These are phyloP conservation scores for Drosophila parvula DNA, from an alignment of 1,140 invertebrate genomes.

Conservation along the genomic window DNA sequence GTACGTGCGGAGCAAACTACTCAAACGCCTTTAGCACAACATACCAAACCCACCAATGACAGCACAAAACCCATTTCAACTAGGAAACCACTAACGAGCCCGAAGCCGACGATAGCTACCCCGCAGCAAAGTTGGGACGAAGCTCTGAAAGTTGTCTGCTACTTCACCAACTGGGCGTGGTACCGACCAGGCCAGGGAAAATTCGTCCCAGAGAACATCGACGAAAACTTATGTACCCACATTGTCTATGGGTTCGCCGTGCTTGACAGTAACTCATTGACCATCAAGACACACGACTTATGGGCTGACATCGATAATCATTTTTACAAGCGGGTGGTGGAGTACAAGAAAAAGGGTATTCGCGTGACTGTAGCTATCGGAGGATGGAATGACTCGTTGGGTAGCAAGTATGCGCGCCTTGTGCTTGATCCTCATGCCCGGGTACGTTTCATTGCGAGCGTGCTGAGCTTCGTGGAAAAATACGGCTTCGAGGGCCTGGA, in stretches of 20 bases:
- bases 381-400: slow-evolving; percentile 93
- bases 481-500: slow-evolving; percentile 94
- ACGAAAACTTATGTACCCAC: slow-evolving; percentile 89
- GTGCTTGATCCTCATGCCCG: slow-evolving; percentile 91
- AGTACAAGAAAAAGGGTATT: slow-evolving; percentile 85
- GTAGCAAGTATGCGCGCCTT: slow-evolving; percentile 92
- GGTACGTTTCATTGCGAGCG: slow-evolving; percentile 89
- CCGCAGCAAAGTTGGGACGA: slow-evolving; percentile 53
- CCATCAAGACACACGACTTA: slow-evolving; percentile 88
- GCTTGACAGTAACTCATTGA: slow-evolving; percentile 86
- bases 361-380: slow-evolving; percentile 88
- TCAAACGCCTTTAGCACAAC: slow-evolving; percentile 38
- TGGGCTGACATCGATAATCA: slow-evolving; percentile 89
- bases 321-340: slow-evolving; percentile 93
- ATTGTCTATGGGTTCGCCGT: slow-evolving; percentile 90
- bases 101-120: slow-evolving; percentile 55
- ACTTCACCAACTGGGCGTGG: slow-evolving; percentile 90
- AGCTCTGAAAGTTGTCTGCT: slow-evolving; percentile 88
- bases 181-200: slow-evolving; percentile 87
- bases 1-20: slow-evolving; percentile 53
- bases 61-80: slow-evolving; percentile 48
- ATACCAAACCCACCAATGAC: slow-evolving; percentile 48
- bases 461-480: slow-evolving; percentile 90
- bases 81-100: slow-evolving; percentile 70
- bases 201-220: slow-evolving; percentile 88